phyloP scores from a whole-genome alignment of 2,113 vertebrate genomes.

The Corapipo altera region DNA sequence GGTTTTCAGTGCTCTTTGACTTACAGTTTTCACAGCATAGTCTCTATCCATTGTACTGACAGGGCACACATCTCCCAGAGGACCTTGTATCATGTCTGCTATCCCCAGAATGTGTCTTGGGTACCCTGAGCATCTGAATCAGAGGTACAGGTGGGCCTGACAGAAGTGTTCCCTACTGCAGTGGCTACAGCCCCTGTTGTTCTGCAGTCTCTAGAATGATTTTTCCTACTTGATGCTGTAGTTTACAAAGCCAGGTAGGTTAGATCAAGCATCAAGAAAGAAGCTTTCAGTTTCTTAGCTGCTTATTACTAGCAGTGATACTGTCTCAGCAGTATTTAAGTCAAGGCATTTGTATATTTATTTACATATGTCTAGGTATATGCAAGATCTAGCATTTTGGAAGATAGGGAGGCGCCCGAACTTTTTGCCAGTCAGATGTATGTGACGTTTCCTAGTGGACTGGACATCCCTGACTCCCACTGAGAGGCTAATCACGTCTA shows the following conservation, averaged over 20 bases:
- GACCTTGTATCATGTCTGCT: background rate
- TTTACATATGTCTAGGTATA: background rate
- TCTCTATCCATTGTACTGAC: background rate
- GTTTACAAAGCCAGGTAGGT: background rate
- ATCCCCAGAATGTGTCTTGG: background rate
- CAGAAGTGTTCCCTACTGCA: background rate
- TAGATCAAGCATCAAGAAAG: background rate
- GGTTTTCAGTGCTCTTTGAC: background rate
- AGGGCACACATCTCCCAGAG: background rate
- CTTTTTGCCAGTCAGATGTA: background rate
- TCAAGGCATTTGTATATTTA: background rate
- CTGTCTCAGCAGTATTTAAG: background rate
- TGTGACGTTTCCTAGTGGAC: background rate
- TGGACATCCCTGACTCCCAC: background rate
- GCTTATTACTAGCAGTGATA: background rate
- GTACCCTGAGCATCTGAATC: background rate
- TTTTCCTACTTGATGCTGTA: background rate
- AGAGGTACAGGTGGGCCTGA: background rate
- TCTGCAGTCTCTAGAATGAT: background rate
- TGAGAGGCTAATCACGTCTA: background rate
- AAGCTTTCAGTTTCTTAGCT: background rate
- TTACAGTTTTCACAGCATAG: accelerated
- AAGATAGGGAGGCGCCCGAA: background rate
- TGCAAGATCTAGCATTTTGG: background rate
- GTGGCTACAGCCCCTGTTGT: background rate